Conservation (phyloP, 2,797 vertebrate species). For the Sorex maritimensis region DNA sequence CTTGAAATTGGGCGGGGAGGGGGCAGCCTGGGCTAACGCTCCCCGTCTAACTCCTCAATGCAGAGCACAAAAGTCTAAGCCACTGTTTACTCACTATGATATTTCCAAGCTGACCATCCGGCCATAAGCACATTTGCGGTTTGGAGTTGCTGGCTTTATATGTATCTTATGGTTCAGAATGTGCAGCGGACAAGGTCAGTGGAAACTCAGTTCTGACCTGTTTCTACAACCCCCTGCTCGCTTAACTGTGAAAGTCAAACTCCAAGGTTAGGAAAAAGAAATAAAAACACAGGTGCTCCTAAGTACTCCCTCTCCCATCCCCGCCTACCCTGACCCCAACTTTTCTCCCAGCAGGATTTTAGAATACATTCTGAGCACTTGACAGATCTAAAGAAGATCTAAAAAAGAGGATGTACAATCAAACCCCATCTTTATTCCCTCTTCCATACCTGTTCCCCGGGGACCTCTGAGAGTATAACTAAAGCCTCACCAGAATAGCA, state of each 20-base stretch:
- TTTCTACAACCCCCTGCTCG: conserved; percentile 38
- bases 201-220: conserved; percentile 61
- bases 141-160: conserved; percentile 60
- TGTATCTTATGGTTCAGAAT: conserved; percentile 43
- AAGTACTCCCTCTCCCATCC: neutral
- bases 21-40: neutral
- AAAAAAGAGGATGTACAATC: neutral
- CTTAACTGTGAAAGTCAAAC: conserved; percentile 4
- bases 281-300: neutral
- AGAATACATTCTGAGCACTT: neutral
- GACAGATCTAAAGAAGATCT: neutral
- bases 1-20: neutral
- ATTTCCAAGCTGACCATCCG: conserved; percentile 41
- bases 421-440: fast-evolving
- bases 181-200: neutral
- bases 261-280: neutral
- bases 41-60: neutral
- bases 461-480: neutral
- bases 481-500: neutral
- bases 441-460: fast-evolving
- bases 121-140: conserved; percentile 61
- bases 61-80: neutral
- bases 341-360: neutral
- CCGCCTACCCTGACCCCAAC: too few relatives aligned
- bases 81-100: conserved; percentile 52